Evolutionary conservation across 2,797 vertebrate genomes (phyloP).

Genomic region (Vireo griseus): DNA sequence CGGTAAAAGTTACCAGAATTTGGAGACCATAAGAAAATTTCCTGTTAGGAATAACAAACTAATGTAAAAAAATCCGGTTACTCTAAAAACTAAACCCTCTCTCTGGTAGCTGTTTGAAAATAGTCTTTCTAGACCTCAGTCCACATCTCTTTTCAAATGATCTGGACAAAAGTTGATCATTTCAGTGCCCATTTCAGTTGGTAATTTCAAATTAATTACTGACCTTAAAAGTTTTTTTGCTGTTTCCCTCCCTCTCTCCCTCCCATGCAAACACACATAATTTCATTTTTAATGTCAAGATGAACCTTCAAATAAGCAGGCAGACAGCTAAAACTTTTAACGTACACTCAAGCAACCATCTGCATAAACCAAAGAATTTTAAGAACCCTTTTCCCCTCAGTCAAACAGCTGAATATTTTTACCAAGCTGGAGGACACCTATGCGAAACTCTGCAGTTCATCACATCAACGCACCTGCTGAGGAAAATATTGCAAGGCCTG

Average conservation of each 20-base stretch:
- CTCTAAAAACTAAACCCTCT: background rate
- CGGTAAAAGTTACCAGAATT: background rate
- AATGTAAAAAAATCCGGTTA: background rate
- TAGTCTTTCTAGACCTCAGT: background rate
- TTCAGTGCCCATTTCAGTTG: background rate
- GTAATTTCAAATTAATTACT: background rate
- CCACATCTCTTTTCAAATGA: background rate
- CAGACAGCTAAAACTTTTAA: background rate
- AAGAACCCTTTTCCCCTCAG: background rate
- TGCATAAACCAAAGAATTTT: background rate
- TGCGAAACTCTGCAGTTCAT: background rate
- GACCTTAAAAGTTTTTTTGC: background rate
- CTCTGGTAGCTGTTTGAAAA: background rate
- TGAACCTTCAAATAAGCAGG: background rate
- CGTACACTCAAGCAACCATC: background rate
- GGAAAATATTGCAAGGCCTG: background rate
- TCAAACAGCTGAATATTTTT: background rate
- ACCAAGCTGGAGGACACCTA: background rate
- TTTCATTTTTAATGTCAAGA: background rate
- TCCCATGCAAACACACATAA: rapidly evolving
- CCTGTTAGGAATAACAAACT: background rate
- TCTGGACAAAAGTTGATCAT: background rate
- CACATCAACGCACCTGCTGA: background rate
- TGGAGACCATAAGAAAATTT: background rate
- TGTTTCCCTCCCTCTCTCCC: background rate